These are phyloP conservation scores for Atrina japonica DNA, from an alignment of 2,888 invertebrate species.

Conservation along the genomic window DNA sequence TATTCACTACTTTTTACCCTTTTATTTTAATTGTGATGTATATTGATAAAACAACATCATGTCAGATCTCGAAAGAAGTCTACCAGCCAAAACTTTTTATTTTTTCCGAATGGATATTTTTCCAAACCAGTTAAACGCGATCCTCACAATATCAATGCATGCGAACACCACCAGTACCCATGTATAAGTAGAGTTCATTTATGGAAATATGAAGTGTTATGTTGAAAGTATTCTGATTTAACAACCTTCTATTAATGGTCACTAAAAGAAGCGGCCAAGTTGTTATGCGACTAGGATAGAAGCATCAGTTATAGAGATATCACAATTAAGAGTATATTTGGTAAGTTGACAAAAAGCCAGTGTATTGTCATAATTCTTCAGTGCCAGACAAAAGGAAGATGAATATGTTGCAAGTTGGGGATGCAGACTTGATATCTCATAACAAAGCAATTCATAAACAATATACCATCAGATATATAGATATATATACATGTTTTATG, in stretches of 20 bases:
- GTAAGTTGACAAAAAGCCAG: conserved; percentile 3
- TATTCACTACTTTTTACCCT: too few relatives aligned
- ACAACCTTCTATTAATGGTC: conserved; percentile 13
- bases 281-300: conserved; percentile 13
- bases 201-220: conserved; percentile 30
- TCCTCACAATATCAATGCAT: not conserved
- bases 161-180: not conserved
- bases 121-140: not conserved
- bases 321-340: conserved; percentile 32
- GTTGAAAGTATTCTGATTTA: conserved; percentile 6
- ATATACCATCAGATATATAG: not conserved
- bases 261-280: conserved; percentile 25
- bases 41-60: too few relatives aligned
- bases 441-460: not conserved
- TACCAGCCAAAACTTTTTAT: too few relatives aligned
- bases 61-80: too few relatives aligned
- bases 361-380: conserved; percentile 21
- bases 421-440: conserved; percentile 26
- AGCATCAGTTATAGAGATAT: conserved; percentile 6
- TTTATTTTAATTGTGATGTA: too few relatives aligned
- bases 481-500: conserved; percentile 18
- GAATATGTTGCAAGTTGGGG: conserved; percentile 32
- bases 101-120: conserved; percentile 20
- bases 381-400: conserved; percentile 8
- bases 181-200: conserved; percentile 21